Conservation (phyloP, 1,140 invertebrate species). For the Heliconius congener region DNA sequence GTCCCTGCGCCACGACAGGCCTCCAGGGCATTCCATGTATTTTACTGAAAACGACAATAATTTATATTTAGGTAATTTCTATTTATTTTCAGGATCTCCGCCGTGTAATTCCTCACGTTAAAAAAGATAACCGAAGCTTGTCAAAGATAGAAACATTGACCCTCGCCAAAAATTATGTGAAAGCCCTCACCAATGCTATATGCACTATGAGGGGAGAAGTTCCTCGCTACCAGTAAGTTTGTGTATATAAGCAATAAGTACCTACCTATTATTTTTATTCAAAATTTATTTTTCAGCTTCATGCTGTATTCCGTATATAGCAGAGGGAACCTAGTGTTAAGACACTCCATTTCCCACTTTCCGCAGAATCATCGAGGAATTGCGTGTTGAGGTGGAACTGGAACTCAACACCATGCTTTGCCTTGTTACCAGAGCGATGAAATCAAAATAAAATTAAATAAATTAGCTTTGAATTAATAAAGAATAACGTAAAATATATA, state of each 20-base stretch:
- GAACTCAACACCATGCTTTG: no score
- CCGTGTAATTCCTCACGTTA: conserved; percentile 95
- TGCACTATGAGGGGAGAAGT: conserved; percentile 71
- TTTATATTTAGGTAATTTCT: neutral
- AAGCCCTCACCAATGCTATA: conserved; percentile 94
- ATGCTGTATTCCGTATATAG: no score
- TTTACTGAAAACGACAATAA: neutral
- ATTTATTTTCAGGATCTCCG: conserved; percentile 86
- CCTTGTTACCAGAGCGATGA: no score
- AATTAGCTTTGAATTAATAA: no score
- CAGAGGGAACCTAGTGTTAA: no score
- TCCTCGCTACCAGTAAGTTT: conserved; percentile 65
- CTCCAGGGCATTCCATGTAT: neutral
- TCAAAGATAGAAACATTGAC: conserved; percentile 96
- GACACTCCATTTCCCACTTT: no score
- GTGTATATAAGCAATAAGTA: conserved; percentile 26
- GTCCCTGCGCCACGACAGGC: no score
- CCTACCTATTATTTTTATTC: no score
- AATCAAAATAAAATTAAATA: no score
- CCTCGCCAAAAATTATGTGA: conserved; percentile 96
- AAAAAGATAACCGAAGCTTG: conserved; percentile 89
- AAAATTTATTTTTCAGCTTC: no score
- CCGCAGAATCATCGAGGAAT: no score
- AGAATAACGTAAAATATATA: neutral
- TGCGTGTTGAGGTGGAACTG: no score